These are phyloP conservation scores for Columbina picui DNA, from an alignment of 2,113 vertebrate species.

Conservation along the genomic window DNA sequence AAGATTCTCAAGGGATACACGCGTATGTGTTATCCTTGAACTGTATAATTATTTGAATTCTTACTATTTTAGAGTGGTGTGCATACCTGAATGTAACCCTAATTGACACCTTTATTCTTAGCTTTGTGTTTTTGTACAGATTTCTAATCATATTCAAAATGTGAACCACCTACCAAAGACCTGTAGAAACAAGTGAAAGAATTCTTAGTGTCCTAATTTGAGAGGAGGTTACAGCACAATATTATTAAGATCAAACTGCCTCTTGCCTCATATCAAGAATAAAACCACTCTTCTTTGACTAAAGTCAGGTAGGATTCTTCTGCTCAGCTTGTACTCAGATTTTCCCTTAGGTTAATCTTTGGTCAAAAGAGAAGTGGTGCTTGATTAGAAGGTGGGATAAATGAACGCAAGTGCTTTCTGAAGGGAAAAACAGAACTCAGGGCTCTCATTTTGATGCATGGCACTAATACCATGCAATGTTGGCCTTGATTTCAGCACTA, in stretches of 20 bases:
- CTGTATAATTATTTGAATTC: slow-evolving; percentile 36
- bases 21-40: slow-evolving; percentile 15
- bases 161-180: not conserved
- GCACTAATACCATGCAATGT: not conserved
- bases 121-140: not conserved
- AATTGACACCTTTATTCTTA: slow-evolving; percentile 39
- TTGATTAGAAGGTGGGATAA: slow-evolving; percentile 26
- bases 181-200: slow-evolving; percentile 16
- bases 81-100: slow-evolving; percentile 39
- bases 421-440: not conserved
- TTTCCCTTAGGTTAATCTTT: slow-evolving; percentile 39
- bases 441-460: not conserved
- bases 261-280: slow-evolving; percentile 21
- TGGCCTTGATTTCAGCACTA: not conserved
- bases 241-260: not conserved
- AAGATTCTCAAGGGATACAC: slow-evolving; percentile 33
- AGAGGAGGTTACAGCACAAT: not conserved
- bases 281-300: not conserved
- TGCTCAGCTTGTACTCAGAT: not conserved
- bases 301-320: not conserved
- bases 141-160: slow-evolving; percentile 28
- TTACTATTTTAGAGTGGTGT: not conserved
- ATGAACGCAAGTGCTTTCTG: not conserved
- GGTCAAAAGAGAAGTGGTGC: not conserved
- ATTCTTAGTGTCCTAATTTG: slow-evolving; percentile 16